Evolutionary conservation across 2,888 invertebrate genomes (phyloP).

Genomic region (Drosophila melanosoma): DNA sequence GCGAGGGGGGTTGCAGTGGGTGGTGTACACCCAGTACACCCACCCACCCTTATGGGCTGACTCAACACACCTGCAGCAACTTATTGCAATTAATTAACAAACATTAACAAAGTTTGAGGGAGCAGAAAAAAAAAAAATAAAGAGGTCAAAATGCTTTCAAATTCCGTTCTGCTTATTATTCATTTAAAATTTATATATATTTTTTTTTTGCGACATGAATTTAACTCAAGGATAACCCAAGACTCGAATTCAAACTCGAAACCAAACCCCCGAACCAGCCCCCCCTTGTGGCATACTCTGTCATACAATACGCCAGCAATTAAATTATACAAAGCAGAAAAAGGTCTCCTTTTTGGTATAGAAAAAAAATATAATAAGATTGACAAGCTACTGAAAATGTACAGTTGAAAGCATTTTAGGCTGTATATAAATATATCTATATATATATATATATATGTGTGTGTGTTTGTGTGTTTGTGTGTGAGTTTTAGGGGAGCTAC

Average conservation of each 20-base stretch:
- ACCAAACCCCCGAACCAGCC: not conserved
- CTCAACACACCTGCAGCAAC: constrained; percentile 21
- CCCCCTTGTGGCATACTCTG: constrained; percentile 3
- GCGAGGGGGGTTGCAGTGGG: not conserved
- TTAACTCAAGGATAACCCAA: constrained; percentile 29
- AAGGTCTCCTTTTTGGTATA: constrained; percentile 36
- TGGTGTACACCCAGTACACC: too few relatives aligned
- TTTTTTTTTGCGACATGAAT: constrained; percentile 48
- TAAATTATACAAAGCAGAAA: constrained; percentile 64
- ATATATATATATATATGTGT: not conserved
- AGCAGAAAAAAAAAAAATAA: constrained; percentile 5
- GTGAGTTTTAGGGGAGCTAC: constrained; percentile 15
- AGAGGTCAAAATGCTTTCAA: constrained; percentile 36
- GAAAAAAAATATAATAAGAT: constrained; percentile 14
- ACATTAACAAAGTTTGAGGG: constrained; percentile 45
- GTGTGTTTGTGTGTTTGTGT: not conserved
- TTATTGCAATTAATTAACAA: constrained; percentile 67
- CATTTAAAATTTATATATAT: constrained; percentile 46
- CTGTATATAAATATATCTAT: constrained; percentile 1
- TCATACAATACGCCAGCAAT: constrained; percentile 57
- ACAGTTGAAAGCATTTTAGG: constrained; percentile 66
- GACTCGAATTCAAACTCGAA: not conserved
- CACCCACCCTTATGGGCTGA: not conserved
- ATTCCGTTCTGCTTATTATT: constrained; percentile 47
- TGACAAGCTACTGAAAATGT: constrained; percentile 50